Evolutionary conservation across 2,113 vertebrate genomes (phyloP), one percentile per base, ranked within the genome.

Genomic region (Protobothrops flavoviridis): DNA sequence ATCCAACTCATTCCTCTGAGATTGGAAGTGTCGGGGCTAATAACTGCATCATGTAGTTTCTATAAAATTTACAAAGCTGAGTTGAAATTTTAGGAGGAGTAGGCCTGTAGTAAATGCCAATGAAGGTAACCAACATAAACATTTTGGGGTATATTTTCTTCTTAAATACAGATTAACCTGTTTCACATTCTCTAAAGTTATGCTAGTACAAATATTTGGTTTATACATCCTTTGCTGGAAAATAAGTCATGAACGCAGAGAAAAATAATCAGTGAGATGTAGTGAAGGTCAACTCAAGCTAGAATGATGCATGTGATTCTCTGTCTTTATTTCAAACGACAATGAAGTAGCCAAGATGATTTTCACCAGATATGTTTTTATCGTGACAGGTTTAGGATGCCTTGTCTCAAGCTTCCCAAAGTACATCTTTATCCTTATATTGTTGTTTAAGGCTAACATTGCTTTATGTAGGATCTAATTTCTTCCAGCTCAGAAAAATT

Each of bases 1-100:
- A 96, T 95, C 95, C 92, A 93, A 96, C 92, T 94, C 95, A 90
- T 94, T 97, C 96, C 85, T 93, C 95, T 94, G 95, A 95, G 95
- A 96, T 95, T 95, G 95, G 94, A 97, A 97, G 95, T 97, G 94
- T 91, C 96, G 39, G 3, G 96, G 90, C 96, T 97, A 97, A 97
- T 97, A 97, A 97, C 95, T 96, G 95, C 95, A 97, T 96, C 88
- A 92, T 94, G 97, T 96, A 95, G 94, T 95, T 96, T 97, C 96
- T 95, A 55, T 93, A 97, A 96, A 96, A 96, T 95, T 96, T 96
- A 96, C 93, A 93, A 96, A 96, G 95, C 96, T 95, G 96, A 93
- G 95, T 97, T 97, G 93, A 96, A 91, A 94, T 89, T 96, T 97
- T 97, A 97, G 97, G 91, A 95, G 95, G 81, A 57, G 95, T 96